Conservation (phyloP, 2,113 vertebrate species). For the Bufo bufo region DNA sequence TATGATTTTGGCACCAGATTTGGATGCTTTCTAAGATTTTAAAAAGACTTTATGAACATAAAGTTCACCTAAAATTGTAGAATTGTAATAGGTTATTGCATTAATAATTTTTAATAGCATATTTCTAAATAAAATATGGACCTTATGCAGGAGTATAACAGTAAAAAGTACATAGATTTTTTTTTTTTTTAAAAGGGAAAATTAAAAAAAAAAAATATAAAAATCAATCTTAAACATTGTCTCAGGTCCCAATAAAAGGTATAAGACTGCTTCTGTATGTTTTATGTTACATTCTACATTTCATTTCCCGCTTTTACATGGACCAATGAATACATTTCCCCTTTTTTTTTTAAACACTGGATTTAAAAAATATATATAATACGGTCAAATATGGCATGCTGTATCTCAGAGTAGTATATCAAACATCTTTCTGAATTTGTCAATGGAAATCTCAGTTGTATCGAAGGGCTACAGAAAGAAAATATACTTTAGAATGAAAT, state of each 20-base stretch:
- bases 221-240: too few relatives aligned
- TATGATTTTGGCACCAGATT: too few relatives aligned
- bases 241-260: too few relatives aligned
- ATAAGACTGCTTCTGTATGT: too few relatives aligned
- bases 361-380: background rate
- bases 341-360: background rate
- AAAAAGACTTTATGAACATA: too few relatives aligned
- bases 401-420: background rate
- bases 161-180: background rate
- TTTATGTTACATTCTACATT: background rate
- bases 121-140: background rate
- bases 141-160: background rate
- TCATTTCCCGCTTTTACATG: background rate
- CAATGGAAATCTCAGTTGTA: background rate
- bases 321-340: background rate
- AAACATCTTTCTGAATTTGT: background rate
- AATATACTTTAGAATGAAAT: conserved; percentile 5
- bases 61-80: too few relatives aligned
- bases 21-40: too few relatives aligned
- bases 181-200: too few relatives aligned
- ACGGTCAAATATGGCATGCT: background rate
- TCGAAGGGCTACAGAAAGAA: background rate
- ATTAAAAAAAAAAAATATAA: too few relatives aligned
- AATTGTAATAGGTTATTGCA: too few relatives aligned
- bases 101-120: too few relatives aligned